These are phyloP conservation scores for Stegostoma tigrinum DNA, from an alignment of 2,113 vertebrate species.

Conservation along the genomic window DNA sequence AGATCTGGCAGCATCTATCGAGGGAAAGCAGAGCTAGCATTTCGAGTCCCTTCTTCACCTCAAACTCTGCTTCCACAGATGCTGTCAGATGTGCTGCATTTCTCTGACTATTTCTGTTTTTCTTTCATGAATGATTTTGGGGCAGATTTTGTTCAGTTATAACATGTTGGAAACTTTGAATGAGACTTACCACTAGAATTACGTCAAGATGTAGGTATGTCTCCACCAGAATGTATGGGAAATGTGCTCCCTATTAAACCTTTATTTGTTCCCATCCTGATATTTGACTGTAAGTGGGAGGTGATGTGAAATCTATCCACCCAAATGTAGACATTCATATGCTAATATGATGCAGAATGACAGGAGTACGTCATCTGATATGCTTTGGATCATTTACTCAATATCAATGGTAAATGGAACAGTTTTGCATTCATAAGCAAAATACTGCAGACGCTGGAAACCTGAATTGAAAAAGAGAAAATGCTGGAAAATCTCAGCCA, in stretches of 20 bases:
- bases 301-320: not conserved
- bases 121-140: no score
- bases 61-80: no score
- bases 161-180: not conserved
- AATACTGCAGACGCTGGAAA: no score
- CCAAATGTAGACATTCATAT: not conserved
- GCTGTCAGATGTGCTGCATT: no score
- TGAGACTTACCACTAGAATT: not conserved
- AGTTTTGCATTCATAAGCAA: not conserved
- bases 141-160: not conserved
- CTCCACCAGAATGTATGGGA: not conserved
- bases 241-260: not conserved
- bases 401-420: not conserved
- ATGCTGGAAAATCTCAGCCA: no score
- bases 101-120: no score
- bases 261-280: not conserved
- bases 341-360: not conserved
- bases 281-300: not conserved
- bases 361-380: not conserved
- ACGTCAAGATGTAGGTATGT: not conserved
- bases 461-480: no score
- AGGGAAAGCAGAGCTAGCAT: no score
- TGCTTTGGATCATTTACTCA: not conserved
- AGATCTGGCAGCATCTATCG: no score
- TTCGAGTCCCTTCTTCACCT: no score